Percentiles rank a stretch among this genome's conserved stretches.
phyloP scores from a whole-genome alignment of 30 jellyfish, hydroid and myxozoan species.

The Aurelia sp. region DNA sequence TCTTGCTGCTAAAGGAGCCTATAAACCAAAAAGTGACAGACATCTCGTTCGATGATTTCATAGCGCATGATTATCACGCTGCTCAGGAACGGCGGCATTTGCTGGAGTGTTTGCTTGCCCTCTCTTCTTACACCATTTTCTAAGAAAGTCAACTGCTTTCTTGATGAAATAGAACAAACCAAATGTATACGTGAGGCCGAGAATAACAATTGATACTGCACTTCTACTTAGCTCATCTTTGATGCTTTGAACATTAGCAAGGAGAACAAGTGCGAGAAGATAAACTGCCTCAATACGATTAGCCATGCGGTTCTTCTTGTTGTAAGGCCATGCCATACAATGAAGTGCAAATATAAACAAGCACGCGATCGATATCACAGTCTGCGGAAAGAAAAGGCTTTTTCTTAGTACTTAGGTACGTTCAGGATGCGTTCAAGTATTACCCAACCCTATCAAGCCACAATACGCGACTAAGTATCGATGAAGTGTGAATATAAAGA shows the following conservation, averaged over 20 bases:
- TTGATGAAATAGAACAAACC: constrained; percentile 27
- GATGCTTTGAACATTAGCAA: constrained; percentile 51
- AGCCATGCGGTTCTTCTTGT: constrained; percentile 33
- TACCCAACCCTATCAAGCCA: too few relatives aligned
- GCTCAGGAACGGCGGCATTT: not conserved
- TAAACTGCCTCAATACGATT: constrained; percentile 52
- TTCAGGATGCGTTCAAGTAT: too few relatives aligned
- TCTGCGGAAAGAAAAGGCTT: not conserved
- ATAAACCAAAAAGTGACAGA: too few relatives aligned
- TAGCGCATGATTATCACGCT: too few relatives aligned
- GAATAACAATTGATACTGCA: constrained; percentile 35
- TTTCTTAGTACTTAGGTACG: too few relatives aligned
- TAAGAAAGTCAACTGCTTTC: constrained; percentile 19
- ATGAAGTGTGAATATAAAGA: too few relatives aligned
- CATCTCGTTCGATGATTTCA: too few relatives aligned
- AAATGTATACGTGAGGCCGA: constrained; percentile 9
- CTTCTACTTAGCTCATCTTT: constrained; percentile 18
- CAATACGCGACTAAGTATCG: too few relatives aligned
- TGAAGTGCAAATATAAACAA: constrained; percentile 44
- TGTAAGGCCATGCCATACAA: constrained; percentile 62
- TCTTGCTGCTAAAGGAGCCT: too few relatives aligned
- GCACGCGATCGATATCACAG: constrained; percentile 36
- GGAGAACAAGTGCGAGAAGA: constrained; percentile 51
- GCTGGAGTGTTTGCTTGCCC: not conserved
- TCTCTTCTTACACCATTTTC: constrained; percentile 9